Conservation (phyloP, 1,140 invertebrate genomes). For the Vollenhovia emeryi region DNA sequence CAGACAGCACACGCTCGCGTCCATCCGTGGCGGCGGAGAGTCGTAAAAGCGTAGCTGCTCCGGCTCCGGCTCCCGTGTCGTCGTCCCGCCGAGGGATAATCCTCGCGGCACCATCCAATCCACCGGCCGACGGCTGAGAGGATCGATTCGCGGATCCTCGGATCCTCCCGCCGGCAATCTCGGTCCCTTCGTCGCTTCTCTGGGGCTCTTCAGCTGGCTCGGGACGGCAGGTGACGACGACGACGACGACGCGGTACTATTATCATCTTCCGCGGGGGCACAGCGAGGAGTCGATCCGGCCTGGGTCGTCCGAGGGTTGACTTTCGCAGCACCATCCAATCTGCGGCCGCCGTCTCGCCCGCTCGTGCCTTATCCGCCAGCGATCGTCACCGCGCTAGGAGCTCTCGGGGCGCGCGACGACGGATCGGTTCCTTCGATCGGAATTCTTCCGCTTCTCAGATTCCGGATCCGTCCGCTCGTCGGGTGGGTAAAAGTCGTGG, state of each 20-base stretch:
- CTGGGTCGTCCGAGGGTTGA: neutral
- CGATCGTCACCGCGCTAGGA: neutral
- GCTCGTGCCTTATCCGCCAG: neutral
- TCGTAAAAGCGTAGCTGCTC: conserved; percentile 82
- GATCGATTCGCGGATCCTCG: neutral
- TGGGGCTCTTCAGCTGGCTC: conserved; percentile 2
- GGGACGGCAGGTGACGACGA: neutral
- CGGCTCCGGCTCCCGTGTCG: conserved; percentile 70
- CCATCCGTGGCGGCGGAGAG: conserved; percentile 83
- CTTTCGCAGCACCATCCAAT: neutral
- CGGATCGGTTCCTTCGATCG: neutral
- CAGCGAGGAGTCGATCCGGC: neutral
- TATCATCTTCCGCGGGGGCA: conserved; percentile 7
- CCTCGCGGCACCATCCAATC: conserved; percentile 83
- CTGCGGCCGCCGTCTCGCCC: neutral
- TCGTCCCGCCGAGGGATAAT: conserved; percentile 72
- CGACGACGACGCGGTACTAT: neutral
- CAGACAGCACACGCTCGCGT: conserved; percentile 84
- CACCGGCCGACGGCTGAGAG: conserved; percentile 26
- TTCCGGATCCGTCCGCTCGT: neutral
- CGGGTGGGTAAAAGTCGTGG: neutral
- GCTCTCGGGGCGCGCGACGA: neutral
- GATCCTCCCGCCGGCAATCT: neutral
- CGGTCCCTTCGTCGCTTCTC: neutral
- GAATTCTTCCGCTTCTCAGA: too few species aligned